Conservation (phyloP, 2,113 vertebrate genomes). For the Cottus gobio region DNA sequence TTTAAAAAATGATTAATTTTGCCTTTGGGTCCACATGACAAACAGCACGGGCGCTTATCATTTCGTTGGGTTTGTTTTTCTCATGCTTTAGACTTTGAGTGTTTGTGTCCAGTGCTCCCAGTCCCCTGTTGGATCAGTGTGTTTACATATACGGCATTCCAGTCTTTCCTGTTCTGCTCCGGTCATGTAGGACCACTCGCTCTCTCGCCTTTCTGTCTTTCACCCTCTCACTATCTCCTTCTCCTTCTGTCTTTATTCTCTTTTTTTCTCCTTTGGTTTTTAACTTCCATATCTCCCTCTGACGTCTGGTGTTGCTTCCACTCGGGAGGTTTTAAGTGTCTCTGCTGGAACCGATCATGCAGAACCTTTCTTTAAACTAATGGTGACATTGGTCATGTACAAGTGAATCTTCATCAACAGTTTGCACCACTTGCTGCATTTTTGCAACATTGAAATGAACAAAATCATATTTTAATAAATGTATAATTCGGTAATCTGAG, state of each 20-base stretch:
- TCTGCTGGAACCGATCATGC: slow-evolving; percentile 19
- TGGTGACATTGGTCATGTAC: neutral
- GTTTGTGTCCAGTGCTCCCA: slow-evolving; percentile 22
- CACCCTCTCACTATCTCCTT: neutral
- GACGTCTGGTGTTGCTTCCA: slow-evolving; percentile 16
- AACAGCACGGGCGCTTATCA: neutral
- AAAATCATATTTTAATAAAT: neutral
- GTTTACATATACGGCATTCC: slow-evolving; percentile 70
- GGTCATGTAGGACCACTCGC: slow-evolving; percentile 3
- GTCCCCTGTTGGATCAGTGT: slow-evolving; percentile 44
- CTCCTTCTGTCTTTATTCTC: slow-evolving; percentile 1
- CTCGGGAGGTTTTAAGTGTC: slow-evolving; percentile 9
- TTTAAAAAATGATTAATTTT: neutral
- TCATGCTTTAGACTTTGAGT: slow-evolving; percentile 8
- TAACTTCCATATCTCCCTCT: neutral
- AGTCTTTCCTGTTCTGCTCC: slow-evolving; percentile 47
- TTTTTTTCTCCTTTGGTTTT: neutral
- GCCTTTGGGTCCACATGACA: slow-evolving; percentile 1
- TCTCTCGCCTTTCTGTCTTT: slow-evolving; percentile 16
- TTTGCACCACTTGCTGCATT: neutral
- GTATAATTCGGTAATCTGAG: neutral
- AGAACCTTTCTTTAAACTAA: neutral
- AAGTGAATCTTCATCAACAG: neutral
- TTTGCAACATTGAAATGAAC: neutral
- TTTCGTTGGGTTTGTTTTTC: slow-evolving; percentile 1